phyloP scores from a whole-genome alignment of 2,888 invertebrate species.

The Thalpophila matura region DNA sequence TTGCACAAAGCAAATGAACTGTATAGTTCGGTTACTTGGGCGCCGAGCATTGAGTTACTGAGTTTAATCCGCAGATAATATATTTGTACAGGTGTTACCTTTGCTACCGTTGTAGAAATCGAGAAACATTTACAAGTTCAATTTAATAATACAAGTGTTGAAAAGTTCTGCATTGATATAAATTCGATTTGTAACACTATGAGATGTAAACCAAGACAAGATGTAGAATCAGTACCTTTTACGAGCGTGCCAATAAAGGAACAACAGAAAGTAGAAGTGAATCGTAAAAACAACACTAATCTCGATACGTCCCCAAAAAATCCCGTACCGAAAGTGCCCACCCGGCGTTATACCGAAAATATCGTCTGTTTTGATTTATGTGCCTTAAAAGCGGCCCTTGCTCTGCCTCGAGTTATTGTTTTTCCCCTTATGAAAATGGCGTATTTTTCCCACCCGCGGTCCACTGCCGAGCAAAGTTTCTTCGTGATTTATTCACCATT shows the following conservation, averaged over 20 bases:
- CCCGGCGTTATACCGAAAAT: constrained; percentile 82
- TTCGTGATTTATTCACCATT: constrained; percentile 79
- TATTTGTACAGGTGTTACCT: constrained; percentile 19
- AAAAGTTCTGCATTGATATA: not conserved
- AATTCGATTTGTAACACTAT: constrained; percentile 9
- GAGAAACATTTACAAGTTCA: not conserved
- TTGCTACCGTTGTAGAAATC: not conserved
- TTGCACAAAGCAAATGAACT: constrained; percentile 65
- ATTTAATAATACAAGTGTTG: not conserved
- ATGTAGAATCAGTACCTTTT: constrained; percentile 71
- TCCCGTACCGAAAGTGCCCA: constrained; percentile 80
- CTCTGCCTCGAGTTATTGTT: constrained; percentile 87
- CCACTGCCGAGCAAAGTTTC: constrained; percentile 78
- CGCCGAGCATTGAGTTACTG: constrained; percentile 31
- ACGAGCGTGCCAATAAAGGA: constrained; percentile 78
- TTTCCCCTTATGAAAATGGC: constrained; percentile 87
- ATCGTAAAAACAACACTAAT: constrained; percentile 88
- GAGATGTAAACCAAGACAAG: constrained; percentile 56
- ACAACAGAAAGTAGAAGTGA: constrained; percentile 82
- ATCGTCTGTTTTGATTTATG: constrained; percentile 89
- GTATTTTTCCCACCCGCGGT: constrained; percentile 80
- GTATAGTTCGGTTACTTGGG: constrained; percentile 47
- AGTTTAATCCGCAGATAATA: constrained; percentile 39
- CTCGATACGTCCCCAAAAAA: constrained; percentile 83
- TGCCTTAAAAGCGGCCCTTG: constrained; percentile 87